Base-by-base conservation (phyloP, 2,797 vertebrate genomes). In the Lemur catta region DNA sequence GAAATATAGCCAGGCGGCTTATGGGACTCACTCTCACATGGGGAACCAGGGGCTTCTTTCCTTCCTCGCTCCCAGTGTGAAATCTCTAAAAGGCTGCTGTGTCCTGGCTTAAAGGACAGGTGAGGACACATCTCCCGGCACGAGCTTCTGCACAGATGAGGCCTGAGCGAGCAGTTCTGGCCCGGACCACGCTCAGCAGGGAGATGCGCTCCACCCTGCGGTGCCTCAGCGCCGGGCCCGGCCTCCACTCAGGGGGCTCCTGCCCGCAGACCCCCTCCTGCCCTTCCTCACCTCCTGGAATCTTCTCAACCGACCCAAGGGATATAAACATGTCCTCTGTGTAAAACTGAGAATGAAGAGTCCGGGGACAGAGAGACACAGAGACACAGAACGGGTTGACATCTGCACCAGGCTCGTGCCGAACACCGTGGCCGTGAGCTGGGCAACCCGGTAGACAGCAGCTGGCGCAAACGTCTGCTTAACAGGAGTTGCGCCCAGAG, bases 181-280 rank as follows among this genome's bases (percentile, higher is more conserved):
- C 10, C 35, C 0, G 1, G 4, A 15, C 14, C 7, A 1, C 6
- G 5, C 5, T 17, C n/a, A 3, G 1, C 14, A 0, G 0, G 8
- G 3, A 38, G 41, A 35, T 0, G 0, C 7, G 75, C 26, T 63
- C 41, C 22, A 0, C 63, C n/a, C 1, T 7, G 75, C 33, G 14
- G 17, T 4, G 26, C 75, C 43, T 18, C 14, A 2, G 41, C 8
- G 11, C 69, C 0, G 0, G 4, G 41, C 8, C 41, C 12, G 41
- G 1, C 28, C 28, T 43, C 15, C 0, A 0, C 7, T 59, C 80
- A n/a, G 35, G 12, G 26, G 41, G 14, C 17, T 88, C 46, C 35
- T 15, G 63, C 28, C n/a, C 0, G 13, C 4, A 0, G 41, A 55
- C n/a, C 5, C 2, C 38, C n/a, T 65, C 81, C 76, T 41, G 55